phyloP scores from a whole-genome alignment of 2,888 invertebrate genomes.

The Tinea pellionella region DNA sequence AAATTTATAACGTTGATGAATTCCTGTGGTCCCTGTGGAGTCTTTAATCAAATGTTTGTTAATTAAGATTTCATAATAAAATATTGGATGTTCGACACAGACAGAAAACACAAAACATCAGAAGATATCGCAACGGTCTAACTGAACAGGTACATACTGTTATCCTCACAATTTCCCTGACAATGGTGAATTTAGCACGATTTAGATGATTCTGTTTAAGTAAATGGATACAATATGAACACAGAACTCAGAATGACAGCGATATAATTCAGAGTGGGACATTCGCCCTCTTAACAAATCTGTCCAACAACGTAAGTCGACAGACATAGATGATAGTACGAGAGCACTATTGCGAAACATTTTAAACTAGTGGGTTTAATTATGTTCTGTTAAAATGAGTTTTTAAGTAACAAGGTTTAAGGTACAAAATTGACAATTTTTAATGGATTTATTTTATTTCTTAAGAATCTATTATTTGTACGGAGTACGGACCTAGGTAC shows the following conservation, averaged over 20 bases:
- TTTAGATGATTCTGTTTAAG: not conserved
- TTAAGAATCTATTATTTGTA: too few species aligned
- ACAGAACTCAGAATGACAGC: not conserved
- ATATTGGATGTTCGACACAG: too few species aligned
- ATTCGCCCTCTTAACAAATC: not conserved
- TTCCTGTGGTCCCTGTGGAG: not conserved
- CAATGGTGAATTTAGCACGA: not conserved
- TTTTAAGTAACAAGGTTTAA: too few species aligned
- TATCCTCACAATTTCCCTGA: not conserved
- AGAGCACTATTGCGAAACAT: not conserved
- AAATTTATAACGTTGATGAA: not conserved
- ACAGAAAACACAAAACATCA: too few species aligned
- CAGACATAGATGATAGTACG: not conserved
- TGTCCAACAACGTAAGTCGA: not conserved
- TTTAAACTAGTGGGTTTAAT: not conserved
- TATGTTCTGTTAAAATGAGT: too few species aligned
- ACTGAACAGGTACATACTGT: too few species aligned
- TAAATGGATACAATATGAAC: not conserved
- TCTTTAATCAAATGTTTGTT: not conserved
- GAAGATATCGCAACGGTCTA: too few species aligned
- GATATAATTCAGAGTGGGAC: slow-evolving; percentile 8
- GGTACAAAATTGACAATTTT: too few species aligned
- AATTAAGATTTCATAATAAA: not conserved
- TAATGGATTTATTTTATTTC: too few species aligned
- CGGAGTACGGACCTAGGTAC: too few species aligned